These are phyloP conservation scores for Pogoniulus pusillus DNA, from an alignment of 2,797 vertebrate species.

Conservation along the genomic window DNA sequence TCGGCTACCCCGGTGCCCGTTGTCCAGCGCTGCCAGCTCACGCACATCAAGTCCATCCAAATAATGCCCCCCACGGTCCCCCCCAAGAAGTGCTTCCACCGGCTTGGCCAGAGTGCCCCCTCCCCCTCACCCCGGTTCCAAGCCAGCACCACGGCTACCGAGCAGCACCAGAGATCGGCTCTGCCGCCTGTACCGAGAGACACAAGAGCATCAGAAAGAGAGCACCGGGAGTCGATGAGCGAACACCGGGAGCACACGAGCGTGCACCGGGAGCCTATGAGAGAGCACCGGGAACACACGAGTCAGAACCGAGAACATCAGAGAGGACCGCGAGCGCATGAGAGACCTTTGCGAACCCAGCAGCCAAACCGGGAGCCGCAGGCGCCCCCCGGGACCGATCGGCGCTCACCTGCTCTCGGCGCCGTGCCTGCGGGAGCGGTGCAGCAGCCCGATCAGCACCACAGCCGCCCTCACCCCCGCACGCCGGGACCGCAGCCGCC, in stretches of 20 bases:
- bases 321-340: background rate
- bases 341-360: background rate
- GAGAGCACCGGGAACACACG: background rate
- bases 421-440: conserved; percentile 90
- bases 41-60: too few relatives aligned
- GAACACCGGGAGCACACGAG: background rate
- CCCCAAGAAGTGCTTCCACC: too few relatives aligned
- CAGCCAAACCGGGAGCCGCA: background rate
- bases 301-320: too few relatives aligned
- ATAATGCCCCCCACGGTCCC: background rate
- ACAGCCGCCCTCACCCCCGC: conserved; percentile 93
- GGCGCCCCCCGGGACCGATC: background rate
- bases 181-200: background rate
- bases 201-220: background rate
- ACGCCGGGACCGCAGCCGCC: conserved; percentile 86
- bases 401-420: conserved; percentile 76
- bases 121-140: background rate
- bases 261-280: background rate
- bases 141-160: background rate
- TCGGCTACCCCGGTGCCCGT: background rate
- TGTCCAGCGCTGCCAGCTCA: background rate
- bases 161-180: background rate
- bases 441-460: conserved; percentile 93
- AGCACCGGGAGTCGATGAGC: background rate
- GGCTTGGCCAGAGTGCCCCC: background rate